A percentile compares a stretch with the other conserved stretches of the same genome.
These are phyloP conservation scores for Vidua macroura DNA, from an alignment of 2,113 vertebrate species.

Conservation along the genomic window DNA sequence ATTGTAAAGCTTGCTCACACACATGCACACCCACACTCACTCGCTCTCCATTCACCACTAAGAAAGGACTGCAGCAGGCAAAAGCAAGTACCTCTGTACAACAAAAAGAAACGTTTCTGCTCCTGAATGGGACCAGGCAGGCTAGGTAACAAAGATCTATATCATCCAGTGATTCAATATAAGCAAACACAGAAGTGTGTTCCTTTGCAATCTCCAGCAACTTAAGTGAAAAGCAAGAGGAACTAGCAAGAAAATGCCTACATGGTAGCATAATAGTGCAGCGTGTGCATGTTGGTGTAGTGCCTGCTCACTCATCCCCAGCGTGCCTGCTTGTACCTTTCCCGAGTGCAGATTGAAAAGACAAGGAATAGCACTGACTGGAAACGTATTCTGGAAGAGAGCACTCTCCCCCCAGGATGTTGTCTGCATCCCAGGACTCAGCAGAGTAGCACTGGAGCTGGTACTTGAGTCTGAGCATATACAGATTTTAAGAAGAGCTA, in stretches of 20 bases:
- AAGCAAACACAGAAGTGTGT: not conserved
- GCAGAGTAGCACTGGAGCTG: not conserved
- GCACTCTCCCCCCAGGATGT: accelerated
- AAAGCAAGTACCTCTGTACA: not conserved
- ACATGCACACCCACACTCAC: not conserved
- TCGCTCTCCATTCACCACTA: not conserved
- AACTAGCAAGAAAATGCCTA: not conserved
- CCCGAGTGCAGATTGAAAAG: not conserved
- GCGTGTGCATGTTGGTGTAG: not conserved
- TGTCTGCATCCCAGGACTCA: not conserved
- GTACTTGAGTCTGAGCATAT: not conserved
- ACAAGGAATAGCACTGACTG: not conserved
- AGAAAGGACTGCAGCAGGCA: conserved; percentile 33
- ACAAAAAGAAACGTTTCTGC: not conserved
- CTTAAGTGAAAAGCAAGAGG: not conserved
- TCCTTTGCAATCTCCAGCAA: not conserved
- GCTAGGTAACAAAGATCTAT: not conserved
- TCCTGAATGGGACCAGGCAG: not conserved
- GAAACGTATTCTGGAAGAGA: not conserved
- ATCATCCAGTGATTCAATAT: not conserved
- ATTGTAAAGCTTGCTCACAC: conserved; percentile 15
- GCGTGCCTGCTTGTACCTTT: not conserved
- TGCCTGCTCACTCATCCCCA: not conserved
- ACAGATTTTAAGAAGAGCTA: not conserved
- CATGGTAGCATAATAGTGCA: not conserved